phyloP scores from a whole-genome alignment of 1,140 invertebrate species.

The Diplogasteroides magnus region DNA sequence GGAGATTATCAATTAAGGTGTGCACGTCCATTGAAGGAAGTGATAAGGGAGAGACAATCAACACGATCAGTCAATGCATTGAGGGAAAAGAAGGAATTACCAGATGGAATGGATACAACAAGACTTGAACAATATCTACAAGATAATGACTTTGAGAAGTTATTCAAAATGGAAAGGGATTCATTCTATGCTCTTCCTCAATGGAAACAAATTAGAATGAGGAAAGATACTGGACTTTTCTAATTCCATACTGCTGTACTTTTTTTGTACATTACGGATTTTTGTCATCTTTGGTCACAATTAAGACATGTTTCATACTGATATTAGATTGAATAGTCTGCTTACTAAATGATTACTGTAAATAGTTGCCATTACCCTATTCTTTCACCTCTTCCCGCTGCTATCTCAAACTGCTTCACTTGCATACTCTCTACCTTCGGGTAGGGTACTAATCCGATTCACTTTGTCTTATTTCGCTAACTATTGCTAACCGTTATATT shows the following conservation, averaged over 20 bases:
- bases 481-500: too few relatives aligned
- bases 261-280: background rate
- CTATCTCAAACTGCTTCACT: too few relatives aligned
- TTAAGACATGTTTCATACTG: background rate
- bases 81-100: constrained; percentile 9
- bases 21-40: constrained; percentile 1
- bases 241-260: constrained; percentile 13
- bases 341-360: too few relatives aligned
- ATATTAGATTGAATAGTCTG: too few relatives aligned
- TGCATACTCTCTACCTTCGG: too few relatives aligned
- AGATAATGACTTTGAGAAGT: background rate
- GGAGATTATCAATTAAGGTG: background rate
- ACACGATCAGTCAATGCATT: constrained; percentile 15
- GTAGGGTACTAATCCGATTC: too few relatives aligned
- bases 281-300: background rate
- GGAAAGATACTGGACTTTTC: constrained; percentile 23
- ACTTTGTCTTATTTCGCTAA: too few relatives aligned
- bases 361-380: too few relatives aligned
- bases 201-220: constrained; percentile 31
- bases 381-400: too few relatives aligned
- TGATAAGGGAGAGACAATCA: constrained; percentile 18
- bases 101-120: constrained; percentile 28
- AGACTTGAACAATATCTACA: constrained; percentile 22
- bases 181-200: constrained; percentile 16
- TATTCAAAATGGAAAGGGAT: constrained; percentile 15